Evolutionary conservation across 2,113 vertebrate genomes (phyloP), one percentile per base, ranked within the genome.

Genomic region (Lepisosteus osseus): DNA sequence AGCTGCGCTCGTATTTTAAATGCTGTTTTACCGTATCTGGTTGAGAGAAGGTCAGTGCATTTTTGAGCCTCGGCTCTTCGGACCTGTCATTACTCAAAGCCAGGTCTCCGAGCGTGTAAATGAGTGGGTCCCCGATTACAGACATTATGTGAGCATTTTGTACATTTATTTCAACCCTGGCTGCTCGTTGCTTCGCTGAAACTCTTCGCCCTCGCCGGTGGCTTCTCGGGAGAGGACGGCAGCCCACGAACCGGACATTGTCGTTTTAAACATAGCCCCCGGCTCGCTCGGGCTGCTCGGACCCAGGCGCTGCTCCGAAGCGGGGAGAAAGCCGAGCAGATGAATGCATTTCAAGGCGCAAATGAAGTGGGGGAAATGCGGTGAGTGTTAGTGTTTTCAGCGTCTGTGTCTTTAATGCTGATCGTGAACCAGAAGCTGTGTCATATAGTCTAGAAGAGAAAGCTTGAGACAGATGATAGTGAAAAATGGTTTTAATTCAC

Each of bases 351-450:
- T 74, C 80, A 78, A 84, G 80, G 80, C 80, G 83, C 75, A 80
- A 77, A 66, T 76, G 75, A 67, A 72, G 42, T 74, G 72, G 55
- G 59, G 70, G 73, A 71, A 67, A 75, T 65, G 70, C 64, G 89
- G 90, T 92, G 88, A 92, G 90, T 92, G 75, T 54, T 74, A 40
- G 75, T 75, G 29, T 29, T 29, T 29, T 29, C 29, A 29, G 29
- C 29, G 29, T 51, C 47, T 51, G 47, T 51, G 9, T 51, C 47
- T 51, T 51, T 51, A 51, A 51, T 51, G 5, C 47, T 51, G 9
- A 5, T 9, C 1, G 9, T 9, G 47, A 29, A 29, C 29, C 29
- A 29, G 29, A 29, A 29, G 29, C 29, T 29, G 29, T 29, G 29
- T 29, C 1, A 29, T 29, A 2, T 29, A 29, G 29, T 29, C 29